phyloP scores from a whole-genome alignment of 1,140 invertebrate genomes.

The Heliconius congener region DNA sequence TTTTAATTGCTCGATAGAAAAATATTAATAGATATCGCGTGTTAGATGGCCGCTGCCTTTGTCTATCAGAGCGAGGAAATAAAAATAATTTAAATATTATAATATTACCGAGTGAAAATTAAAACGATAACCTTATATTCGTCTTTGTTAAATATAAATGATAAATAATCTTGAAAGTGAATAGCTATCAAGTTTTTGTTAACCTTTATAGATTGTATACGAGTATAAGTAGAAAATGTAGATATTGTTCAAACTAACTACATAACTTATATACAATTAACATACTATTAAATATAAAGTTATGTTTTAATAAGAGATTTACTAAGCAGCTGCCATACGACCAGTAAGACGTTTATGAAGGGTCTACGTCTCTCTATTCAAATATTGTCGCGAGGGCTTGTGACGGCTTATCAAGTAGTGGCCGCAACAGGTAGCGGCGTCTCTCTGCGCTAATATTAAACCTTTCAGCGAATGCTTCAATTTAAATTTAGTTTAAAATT shows the following conservation, averaged over 20 bases:
- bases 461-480: constrained; percentile 17
- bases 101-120: too few species aligned
- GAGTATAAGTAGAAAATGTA: too few species aligned
- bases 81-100: too few species aligned
- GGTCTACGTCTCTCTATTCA: constrained; percentile 44
- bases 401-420: constrained; percentile 33
- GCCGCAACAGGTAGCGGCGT: constrained; percentile 39
- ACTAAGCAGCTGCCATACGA: constrained; percentile 14
- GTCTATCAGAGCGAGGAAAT: too few species aligned
- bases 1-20: too few species aligned
- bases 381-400: constrained; percentile 46
- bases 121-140: too few species aligned
- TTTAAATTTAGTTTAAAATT: constrained; percentile 19
- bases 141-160: too few species aligned
- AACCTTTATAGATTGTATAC: too few species aligned
- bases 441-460: constrained; percentile 28
- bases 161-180: too few species aligned
- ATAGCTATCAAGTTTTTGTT: too few species aligned
- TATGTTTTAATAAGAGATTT: constrained; percentile 7
- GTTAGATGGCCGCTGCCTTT: too few species aligned
- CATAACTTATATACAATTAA: background rate
- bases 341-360: constrained; percentile 45
- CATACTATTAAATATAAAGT: background rate
- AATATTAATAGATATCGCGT: too few species aligned
- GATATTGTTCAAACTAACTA: background rate